Evolutionary conservation across 2,113 vertebrate genomes (phyloP).

Genomic region (Sander lucioperca): DNA sequence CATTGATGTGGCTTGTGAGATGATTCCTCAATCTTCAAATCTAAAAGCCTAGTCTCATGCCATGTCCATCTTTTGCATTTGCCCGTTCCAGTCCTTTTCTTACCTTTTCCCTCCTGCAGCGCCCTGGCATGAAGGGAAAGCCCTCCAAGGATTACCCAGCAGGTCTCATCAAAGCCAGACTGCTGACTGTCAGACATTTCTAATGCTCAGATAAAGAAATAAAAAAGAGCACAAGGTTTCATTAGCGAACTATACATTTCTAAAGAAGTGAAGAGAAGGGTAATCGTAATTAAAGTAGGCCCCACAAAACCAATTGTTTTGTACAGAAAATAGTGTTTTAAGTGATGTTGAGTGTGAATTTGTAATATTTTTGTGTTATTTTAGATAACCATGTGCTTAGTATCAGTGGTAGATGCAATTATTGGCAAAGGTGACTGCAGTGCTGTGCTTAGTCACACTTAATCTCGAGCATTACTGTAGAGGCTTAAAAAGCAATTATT

Average conservation of each 20-base stretch:
- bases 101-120: slow-evolving; percentile 12
- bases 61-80: slow-evolving; percentile 17
- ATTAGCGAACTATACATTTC: slow-evolving; percentile 3
- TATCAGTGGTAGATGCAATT: not conserved
- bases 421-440: not conserved
- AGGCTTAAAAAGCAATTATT: slow-evolving; percentile 29
- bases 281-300: not conserved
- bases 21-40: slow-evolving; percentile 10
- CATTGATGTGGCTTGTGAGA: not conserved
- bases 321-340: not conserved
- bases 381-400: not conserved
- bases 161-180: slow-evolving; percentile 44
- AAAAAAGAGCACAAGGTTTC: slow-evolving; percentile 2
- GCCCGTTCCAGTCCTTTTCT: not conserved
- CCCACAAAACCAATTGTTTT: not conserved
- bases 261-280: not conserved
- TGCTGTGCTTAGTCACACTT: not conserved
- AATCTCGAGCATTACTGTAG: slow-evolving; percentile 33
- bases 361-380: not conserved
- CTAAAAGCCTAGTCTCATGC: slow-evolving; percentile 10
- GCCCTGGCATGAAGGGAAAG: slow-evolving; percentile 25
- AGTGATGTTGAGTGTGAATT: not conserved
- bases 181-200: slow-evolving; percentile 20
- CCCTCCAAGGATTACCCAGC: slow-evolving; percentile 38
- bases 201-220: slow-evolving; percentile 9